phyloP scores from a whole-genome alignment of 2,113 vertebrate genomes.

The Turdus rufiventris region DNA sequence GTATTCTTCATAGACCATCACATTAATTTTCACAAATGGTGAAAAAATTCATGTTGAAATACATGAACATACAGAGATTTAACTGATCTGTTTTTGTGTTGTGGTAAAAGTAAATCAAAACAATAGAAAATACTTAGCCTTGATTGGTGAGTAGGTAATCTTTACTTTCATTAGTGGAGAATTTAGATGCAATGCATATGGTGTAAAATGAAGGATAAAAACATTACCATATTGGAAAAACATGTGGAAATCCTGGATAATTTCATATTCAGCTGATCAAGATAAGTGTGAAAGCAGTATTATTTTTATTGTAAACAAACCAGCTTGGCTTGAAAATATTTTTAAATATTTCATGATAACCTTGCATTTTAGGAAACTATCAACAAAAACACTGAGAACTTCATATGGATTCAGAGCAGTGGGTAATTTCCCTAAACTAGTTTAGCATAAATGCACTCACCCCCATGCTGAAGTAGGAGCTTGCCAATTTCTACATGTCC shows the following conservation, averaged over 20 bases:
- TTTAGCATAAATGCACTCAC: slow-evolving; percentile 76
- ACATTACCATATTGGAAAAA: slow-evolving; percentile 9
- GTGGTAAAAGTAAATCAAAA: slow-evolving; percentile 30
- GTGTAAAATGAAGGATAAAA: slow-evolving; percentile 17
- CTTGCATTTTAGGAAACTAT: background rate
- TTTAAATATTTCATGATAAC: slow-evolving; percentile 4
- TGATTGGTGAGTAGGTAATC: background rate
- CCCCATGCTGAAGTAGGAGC: slow-evolving; percentile 86
- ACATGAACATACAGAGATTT: background rate
- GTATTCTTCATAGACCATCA: slow-evolving; percentile 27
- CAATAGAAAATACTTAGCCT: slow-evolving; percentile 14
- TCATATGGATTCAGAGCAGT: background rate
- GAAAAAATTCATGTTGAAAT: slow-evolving; percentile 12
- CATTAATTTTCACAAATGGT: slow-evolving; percentile 15
- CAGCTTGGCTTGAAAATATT: slow-evolving; percentile 31
- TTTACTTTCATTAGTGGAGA: slow-evolving; percentile 28
- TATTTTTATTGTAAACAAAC: slow-evolving; percentile 49
- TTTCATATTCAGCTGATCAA: slow-evolving; percentile 27
- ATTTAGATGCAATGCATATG: slow-evolving; percentile 10
- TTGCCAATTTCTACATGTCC: slow-evolving; percentile 88
- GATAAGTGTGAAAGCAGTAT: slow-evolving; percentile 30
- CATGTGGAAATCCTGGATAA: background rate
- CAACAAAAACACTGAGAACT: slow-evolving; percentile 20
- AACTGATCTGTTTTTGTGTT: background rate
- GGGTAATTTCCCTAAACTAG: slow-evolving; percentile 48